phyloP scores from a whole-genome alignment of 2,797 vertebrate species.

The Sciaenops ocellatus region DNA sequence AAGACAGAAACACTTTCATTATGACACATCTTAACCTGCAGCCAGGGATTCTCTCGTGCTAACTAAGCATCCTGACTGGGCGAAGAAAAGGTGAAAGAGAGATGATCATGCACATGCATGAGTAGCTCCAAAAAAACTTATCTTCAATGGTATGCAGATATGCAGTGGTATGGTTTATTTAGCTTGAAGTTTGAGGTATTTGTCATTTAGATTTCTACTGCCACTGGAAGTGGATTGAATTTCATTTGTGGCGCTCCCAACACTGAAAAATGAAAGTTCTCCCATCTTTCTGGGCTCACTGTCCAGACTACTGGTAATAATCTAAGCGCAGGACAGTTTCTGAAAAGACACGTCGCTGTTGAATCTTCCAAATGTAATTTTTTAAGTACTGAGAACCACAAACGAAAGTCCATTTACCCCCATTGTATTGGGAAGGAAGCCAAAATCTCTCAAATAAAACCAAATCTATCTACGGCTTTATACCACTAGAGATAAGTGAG shows the following conservation, averaged over 20 bases:
- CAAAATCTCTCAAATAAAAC: background rate
- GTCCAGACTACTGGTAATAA: background rate
- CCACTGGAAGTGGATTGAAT: background rate
- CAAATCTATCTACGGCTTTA: background rate
- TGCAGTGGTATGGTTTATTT: background rate
- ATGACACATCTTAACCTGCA: constrained; percentile 56
- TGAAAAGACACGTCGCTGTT: background rate
- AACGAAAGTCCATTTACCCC: background rate
- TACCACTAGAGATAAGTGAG: background rate
- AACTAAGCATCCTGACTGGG: constrained; percentile 25
- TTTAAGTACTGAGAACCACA: background rate
- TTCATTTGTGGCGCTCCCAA: background rate
- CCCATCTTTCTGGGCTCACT: background rate
- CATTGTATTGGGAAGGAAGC: background rate
- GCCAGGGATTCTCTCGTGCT: constrained; percentile 42
- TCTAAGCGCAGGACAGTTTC: background rate
- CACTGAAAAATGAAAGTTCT: background rate
- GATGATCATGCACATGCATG: constrained; percentile 2
- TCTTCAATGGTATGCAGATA: background rate
- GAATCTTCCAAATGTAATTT: background rate
- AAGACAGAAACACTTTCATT: constrained; percentile 49
- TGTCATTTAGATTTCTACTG: background rate
- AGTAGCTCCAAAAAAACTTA: background rate
- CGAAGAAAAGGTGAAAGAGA: no score
- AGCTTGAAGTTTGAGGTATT: background rate